Base-by-base conservation (phyloP, 2,888 invertebrate genomes). In the Nomada fucata region DNA sequence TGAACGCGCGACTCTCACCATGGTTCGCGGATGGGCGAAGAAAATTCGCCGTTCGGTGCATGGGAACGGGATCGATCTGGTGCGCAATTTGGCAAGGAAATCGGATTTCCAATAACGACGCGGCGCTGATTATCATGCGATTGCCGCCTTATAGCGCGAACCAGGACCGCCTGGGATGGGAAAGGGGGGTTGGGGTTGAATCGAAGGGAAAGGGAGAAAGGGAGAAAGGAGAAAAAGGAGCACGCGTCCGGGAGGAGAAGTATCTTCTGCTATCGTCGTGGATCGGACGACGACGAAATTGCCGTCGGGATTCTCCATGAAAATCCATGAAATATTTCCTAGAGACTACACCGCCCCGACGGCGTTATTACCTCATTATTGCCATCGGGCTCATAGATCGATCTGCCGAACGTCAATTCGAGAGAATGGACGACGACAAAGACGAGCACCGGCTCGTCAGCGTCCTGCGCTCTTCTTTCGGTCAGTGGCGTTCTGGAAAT, bases 51-150 rank as follows among this genome's bases (percentile, higher is more conserved):
- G 82, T 76, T 61, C 80, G 78, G 68, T 64, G 60, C 53, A 2
- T 1, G 15, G 18, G 83, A 88, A 88, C 86, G 15, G 18, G 83
- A 88, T 88, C 86, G 85, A 86, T 85, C 88, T 76, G 70, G 71
- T 52, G 83, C 70, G 83, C 82, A 85, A 88, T 87, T 87, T 81
- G 86, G 84, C 86, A 80, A 80, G 82, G 85, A 86, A 86, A 88
- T 88, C 83, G 86, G 82, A 88, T 86, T 88, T 86, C 86, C 88
- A 86, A 88, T 86, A 88, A 83, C 85, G 83, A 86, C 76, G 83
- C 79, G 88, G 82, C 86, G 72, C 85, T 83, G 85, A 88, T 88
- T 88, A 88, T 85, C 85, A 85, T 85, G 83, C 83, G 87, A 86
- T 86, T 88, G 82, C 83, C 88, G 82, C 81, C 82, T 88, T 80